These are phyloP conservation scores for Phengaris alcon DNA, from an alignment of 2,888 invertebrate species.

Conservation along the genomic window DNA sequence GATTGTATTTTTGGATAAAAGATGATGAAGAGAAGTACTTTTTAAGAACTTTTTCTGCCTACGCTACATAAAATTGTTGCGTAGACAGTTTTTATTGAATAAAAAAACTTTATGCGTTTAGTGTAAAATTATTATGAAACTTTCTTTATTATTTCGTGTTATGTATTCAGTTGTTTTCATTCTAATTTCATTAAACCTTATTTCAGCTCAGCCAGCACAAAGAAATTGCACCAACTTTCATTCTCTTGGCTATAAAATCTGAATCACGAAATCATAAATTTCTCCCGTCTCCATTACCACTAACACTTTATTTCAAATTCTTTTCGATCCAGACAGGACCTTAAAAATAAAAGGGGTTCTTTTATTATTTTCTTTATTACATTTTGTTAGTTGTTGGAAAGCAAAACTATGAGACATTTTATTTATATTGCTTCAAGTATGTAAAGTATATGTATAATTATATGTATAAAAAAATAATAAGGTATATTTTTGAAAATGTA, in stretches of 20 bases:
- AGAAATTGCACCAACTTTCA: constrained; percentile 2
- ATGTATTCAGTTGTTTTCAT: not conserved
- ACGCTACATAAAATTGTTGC: not conserved
- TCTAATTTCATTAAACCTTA: constrained; percentile 6
- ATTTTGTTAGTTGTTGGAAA: not conserved
- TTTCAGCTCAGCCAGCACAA: not conserved
- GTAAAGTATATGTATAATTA: not conserved
- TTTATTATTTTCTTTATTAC: constrained; percentile 3
- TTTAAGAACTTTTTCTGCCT: not conserved
- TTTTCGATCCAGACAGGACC: constrained; percentile 10
- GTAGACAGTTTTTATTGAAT: too few relatives aligned
- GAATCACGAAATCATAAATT: constrained; percentile 12
- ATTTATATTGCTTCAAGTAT: not conserved
- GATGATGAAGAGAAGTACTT: too few relatives aligned
- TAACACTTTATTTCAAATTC: constrained; percentile 13
- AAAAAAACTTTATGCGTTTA: not conserved
- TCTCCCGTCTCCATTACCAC: not conserved
- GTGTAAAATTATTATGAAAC: not conserved
- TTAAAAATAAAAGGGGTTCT: constrained; percentile 12
- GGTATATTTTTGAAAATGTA: too few relatives aligned
- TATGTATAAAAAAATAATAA: not conserved
- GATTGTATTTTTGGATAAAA: not conserved
- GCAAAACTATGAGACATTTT: not conserved
- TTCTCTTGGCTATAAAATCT: constrained; percentile 9
- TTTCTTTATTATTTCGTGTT: not conserved